Conservation (phyloP, 2,888 invertebrate species). For the Capitulum mitella region DNA sequence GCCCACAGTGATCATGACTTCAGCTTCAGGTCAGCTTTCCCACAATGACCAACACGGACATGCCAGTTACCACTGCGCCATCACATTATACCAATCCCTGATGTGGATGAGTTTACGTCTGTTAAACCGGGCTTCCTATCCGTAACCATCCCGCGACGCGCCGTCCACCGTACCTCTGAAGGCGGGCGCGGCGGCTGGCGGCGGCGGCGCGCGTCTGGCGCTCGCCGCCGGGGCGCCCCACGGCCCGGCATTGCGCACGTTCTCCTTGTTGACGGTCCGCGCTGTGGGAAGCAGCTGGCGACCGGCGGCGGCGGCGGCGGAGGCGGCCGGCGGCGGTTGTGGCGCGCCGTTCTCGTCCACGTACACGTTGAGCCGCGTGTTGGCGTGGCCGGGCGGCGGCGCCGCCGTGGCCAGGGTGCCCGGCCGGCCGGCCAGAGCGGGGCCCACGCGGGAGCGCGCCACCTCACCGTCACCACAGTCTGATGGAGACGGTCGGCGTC, state of each 20-base stretch:
- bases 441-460: neutral
- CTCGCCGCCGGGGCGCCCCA: conserved; percentile 8
- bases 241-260: conserved; percentile 16
- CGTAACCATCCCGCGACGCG: no score
- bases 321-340: neutral
- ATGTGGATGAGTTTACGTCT: no score
- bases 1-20: no score
- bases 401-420: neutral
- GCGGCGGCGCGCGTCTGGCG: neutral
- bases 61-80: no score
- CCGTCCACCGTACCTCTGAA: conserved; percentile 12
- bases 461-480: neutral
- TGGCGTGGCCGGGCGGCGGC: neutral
- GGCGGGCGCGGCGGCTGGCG: neutral
- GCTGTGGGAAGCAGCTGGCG: neutral
- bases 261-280: neutral
- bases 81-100: no score
- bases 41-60: no score
- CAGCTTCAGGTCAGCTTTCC: no score
- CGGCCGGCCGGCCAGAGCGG: neutral
- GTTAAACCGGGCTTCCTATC: no score
- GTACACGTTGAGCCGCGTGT: neutral
- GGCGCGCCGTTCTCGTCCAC: conserved; percentile 15
- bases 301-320: neutral
- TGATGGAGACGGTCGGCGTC: neutral